Evolutionary conservation across 2,888 invertebrate species (phyloP).

Genomic region (Drosophila parthenogenetica): DNA sequence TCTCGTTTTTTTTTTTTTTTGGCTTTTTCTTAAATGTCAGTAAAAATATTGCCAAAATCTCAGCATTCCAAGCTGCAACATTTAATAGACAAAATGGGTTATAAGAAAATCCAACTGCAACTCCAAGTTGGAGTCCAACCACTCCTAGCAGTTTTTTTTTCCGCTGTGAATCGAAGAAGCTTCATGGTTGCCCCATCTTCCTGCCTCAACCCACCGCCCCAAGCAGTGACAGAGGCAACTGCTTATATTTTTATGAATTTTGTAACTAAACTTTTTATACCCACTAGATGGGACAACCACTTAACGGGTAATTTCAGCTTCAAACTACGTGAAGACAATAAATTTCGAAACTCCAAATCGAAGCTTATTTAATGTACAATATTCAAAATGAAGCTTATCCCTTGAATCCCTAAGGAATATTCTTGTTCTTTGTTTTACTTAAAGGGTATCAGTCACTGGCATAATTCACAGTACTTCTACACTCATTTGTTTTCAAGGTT

Average conservation of each 20-base stretch:
- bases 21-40: constrained; percentile 56
- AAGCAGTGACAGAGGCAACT: constrained; percentile 5
- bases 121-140: constrained; percentile 12
- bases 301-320: background rate
- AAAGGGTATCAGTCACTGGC: background rate
- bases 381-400: too few relatives aligned
- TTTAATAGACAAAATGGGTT: constrained; percentile 66
- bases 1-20: constrained; percentile 7
- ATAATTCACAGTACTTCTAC: constrained; percentile 5
- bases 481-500: constrained; percentile 39
- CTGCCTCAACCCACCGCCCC: constrained; percentile 8
- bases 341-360: too few relatives aligned
- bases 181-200: background rate
- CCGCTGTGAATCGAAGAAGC: constrained; percentile 24
- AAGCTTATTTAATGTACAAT: too few relatives aligned
- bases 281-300: background rate
- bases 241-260: constrained; percentile 24
- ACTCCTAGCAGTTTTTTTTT: constrained; percentile 18
- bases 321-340: background rate
- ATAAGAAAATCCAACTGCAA: constrained; percentile 25
- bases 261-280: constrained; percentile 36
- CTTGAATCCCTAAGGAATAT: too few relatives aligned
- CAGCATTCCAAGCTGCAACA: constrained; percentile 59
- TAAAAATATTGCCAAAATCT: constrained; percentile 48
- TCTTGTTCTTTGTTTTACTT: too few relatives aligned